These are phyloP conservation scores for Cantharis lateralis DNA, from an alignment of 2,888 invertebrate genomes.

Conservation along the genomic window DNA sequence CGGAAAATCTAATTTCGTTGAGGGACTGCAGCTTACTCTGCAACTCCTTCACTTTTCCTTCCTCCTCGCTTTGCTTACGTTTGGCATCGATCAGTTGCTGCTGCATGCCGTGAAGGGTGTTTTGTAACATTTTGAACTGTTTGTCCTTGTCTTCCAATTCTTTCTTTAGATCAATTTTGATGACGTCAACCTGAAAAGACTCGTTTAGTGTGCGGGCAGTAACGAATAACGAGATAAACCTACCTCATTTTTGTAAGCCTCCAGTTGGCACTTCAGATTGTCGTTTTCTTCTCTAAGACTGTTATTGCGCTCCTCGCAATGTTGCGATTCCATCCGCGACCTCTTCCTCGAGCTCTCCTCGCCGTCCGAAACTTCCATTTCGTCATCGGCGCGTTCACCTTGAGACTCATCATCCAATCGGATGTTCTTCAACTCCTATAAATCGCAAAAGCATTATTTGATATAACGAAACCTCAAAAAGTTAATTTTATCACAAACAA, in stretches of 20 bases:
- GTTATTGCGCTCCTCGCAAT: conserved; percentile 41
- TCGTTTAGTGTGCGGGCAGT: background rate
- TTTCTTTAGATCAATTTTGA: conserved; percentile 78
- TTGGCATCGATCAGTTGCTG: conserved; percentile 64
- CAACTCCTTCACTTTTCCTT: conserved; percentile 60
- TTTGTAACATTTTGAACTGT: conserved; percentile 76
- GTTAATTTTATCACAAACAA: background rate
- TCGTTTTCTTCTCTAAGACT: conserved; percentile 82
- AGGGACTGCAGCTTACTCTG: conserved; percentile 46
- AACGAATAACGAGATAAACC: background rate
- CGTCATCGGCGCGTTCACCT: conserved; percentile 73
- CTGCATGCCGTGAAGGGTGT: conserved; percentile 66
- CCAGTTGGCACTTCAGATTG: conserved; percentile 85
- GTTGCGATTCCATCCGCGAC: conserved; percentile 35
- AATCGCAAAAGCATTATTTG: conserved; percentile 18
- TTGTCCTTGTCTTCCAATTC: conserved; percentile 84
- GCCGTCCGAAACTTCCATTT: conserved; percentile 86
- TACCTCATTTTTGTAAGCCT: conserved; percentile 90
- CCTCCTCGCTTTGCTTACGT: conserved; percentile 61
- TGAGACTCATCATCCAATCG: conserved; percentile 66
- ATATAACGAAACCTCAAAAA: background rate
- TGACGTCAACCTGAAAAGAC: conserved; percentile 68
- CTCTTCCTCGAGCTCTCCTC: conserved; percentile 60
- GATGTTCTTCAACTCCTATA: conserved; percentile 70
- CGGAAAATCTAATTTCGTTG: conserved; percentile 35